Evolutionary conservation across 2,797 vertebrate species (phyloP).

Genomic region (Megalops cyprinoides): DNA sequence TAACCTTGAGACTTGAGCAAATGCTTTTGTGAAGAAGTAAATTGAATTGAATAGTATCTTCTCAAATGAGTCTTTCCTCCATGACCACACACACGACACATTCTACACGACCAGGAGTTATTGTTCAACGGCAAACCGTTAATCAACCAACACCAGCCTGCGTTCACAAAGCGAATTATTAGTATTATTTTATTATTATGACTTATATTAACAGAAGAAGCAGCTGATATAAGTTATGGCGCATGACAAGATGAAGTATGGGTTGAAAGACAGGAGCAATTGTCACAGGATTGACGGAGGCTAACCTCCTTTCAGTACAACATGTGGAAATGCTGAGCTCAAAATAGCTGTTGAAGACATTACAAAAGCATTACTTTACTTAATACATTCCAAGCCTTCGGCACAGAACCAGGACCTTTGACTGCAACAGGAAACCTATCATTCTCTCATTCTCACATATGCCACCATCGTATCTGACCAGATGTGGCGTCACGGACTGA

Average conservation of each 20-base stretch:
- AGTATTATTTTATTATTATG: too few species aligned
- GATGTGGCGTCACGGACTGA: too few species aligned
- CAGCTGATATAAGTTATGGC: constrained; percentile 31
- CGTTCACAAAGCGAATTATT: neutral
- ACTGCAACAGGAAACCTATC: neutral
- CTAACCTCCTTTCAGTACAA: constrained; percentile 19
- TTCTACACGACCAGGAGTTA: constrained; percentile 42
- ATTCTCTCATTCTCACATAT: neutral
- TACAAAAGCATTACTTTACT: too few species aligned
- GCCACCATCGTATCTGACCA: too few species aligned
- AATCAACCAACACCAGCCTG: constrained; percentile 38
- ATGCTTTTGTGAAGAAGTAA: constrained; percentile 38
- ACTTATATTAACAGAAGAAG: constrained; percentile 38
- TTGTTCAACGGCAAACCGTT: constrained; percentile 43
- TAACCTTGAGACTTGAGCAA: constrained; percentile 36
- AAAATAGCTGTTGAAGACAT: neutral
- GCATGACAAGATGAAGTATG: constrained; percentile 13
- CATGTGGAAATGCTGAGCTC: constrained; percentile 35
- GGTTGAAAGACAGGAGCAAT: constrained; percentile 33
- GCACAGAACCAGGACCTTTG: neutral
- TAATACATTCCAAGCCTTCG: too few species aligned
- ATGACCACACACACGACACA: constrained; percentile 33
- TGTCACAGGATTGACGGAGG: constrained; percentile 36
- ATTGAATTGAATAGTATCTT: constrained; percentile 42
- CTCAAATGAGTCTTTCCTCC: constrained; percentile 32